Base-by-base conservation (phyloP, 2,888 invertebrate genomes). In the Netelia inedita region DNA sequence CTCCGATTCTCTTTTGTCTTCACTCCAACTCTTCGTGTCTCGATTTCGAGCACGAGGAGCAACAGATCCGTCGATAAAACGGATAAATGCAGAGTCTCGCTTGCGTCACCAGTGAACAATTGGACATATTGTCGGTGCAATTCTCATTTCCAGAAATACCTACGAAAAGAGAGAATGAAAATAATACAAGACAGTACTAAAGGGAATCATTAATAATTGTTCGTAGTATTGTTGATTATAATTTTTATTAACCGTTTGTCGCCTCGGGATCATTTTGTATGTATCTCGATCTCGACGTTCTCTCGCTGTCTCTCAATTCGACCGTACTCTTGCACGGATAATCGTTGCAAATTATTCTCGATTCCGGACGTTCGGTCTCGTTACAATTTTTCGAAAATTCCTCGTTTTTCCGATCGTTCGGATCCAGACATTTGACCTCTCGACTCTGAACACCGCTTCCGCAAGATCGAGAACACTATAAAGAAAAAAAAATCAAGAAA, bases 21-120 rank as follows among this genome's bases (percentile, higher is more conserved):
- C 55, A 71, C 16, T 85, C 79, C 21, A 68, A 72, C n/a, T 91
- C 89, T 66, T 89, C 79, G 28, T 21, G 88, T 43, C 89, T 91
- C 14, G 92, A 89, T 86, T 91, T 91, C 69, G 92, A 92, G 92
- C 97, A 97, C 74, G 97, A 96, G 75, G 95, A 80, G 94, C 98
- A 98, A 93, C 98, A 98, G 89, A 96, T 96, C 85, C 95, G 95
- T 74, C 96, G 95, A 94, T 98, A 98, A 94, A 97, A 98, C 73
- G 96, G 96, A 92, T 98, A 98, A 91, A 96, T 96, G 93, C 98
- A 98, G 5, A 98, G 95, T 57, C 98, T 95, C 9, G 98, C 98
- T 92, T 98, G 98, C 3, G 97, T 96, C 6, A 97, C 98, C 90
- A 98, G 94, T 82, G 95, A 95, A 92, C 98, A 98, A 93, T 97